Base-by-base conservation (phyloP, 2,113 vertebrate species). In the Triplophysa dalaica region DNA sequence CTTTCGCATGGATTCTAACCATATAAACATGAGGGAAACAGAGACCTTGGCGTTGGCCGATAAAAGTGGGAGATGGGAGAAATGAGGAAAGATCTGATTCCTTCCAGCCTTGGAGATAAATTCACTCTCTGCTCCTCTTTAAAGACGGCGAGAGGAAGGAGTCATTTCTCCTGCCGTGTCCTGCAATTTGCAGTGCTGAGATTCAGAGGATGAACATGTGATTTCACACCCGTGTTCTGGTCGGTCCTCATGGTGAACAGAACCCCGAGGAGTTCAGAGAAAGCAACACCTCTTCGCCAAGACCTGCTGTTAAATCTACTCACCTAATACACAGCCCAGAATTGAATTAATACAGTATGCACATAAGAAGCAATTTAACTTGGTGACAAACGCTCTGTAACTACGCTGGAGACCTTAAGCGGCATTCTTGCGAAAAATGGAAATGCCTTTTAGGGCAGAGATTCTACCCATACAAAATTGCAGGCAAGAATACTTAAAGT, bases 361-460 rank as follows among this genome's bases (percentile, higher is more conserved):
- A 79, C n/a, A 70, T 62, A 75, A 75, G 50, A 75, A 75, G 60
- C 75, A 65, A 66, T 77, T 77, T 77, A 65, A 65, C 43, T 77
- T 62, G 1, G 64, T 65, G 75, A 65, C 45, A 77, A 77, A 77
- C 26, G 41, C 62, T 48, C 75, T 41, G 24, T 29, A 29, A 38
- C 33, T 38, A 7, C 33, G 1, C 33, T 38, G 43, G 75, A 77
- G 75, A 77, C 21, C 45, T 65, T 54, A 76, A 65, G 45, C 33
- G 33, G 74, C 43, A 33, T 22, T 76, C 61, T 76, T 8, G 17
- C 13, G 26, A 16, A 43, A 76, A 65, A 45, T 12, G 11, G 11
- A 45, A 45, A 54, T 65, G 12, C 52, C 22, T 38, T 77, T 77
- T 54, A 54, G 48, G 75, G 24, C 14, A 33, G 21, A 8, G 12